phyloP scores from a whole-genome alignment of 1,140 invertebrate species.

The Diachasmimorpha longicaudata region DNA sequence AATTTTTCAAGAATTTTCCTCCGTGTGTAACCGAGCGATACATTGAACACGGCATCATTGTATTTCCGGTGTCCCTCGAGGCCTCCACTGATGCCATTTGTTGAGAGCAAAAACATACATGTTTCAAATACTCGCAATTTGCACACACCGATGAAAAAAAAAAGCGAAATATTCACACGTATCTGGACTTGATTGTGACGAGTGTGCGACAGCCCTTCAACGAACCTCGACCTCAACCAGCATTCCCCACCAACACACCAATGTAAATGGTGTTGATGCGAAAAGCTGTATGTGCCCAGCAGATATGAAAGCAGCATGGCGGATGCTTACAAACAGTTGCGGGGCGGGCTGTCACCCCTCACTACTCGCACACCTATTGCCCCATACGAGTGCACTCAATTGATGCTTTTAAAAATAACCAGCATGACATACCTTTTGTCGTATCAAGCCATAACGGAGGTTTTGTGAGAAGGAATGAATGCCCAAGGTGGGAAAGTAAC shows the following conservation, averaged over 20 bases:
- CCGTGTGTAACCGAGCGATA: not conserved
- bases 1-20: too few relatives aligned
- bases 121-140: not conserved
- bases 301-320: conserved; percentile 62
- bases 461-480: not conserved
- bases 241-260: not conserved
- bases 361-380: not conserved
- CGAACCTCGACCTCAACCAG: not conserved
- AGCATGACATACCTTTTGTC: conserved; percentile 6
- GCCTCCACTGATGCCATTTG: not conserved
- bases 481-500: not conserved
- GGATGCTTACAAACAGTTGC: conserved; percentile 63
- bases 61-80: not conserved
- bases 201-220: not conserved
- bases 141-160: not conserved
- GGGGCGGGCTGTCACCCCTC: conserved; percentile 49
- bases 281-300: conserved; percentile 46
- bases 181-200: not conserved
- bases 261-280: conserved; percentile 54
- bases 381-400: not conserved
- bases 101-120: not conserved
- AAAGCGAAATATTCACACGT: not conserved
- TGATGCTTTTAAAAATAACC: conserved; percentile 13
- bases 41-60: not conserved
- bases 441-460: not conserved